Evolutionary conservation across 2,888 invertebrate genomes (phyloP).

Genomic region (Xestoiulus laeticollis): DNA sequence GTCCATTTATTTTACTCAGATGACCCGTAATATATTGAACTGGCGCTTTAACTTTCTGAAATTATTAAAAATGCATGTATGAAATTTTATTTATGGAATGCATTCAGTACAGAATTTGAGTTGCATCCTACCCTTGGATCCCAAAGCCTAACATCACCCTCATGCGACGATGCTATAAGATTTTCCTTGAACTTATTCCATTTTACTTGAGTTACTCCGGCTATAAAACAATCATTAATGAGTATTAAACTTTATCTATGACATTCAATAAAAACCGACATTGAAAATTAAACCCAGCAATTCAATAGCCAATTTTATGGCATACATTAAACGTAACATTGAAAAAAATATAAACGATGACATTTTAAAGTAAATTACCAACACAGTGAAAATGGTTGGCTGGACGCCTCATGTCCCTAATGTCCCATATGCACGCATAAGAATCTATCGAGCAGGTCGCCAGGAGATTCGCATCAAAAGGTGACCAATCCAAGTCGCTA

Average conservation of each 20-base stretch:
- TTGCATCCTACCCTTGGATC: conserved; percentile 85
- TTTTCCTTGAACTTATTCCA: conserved; percentile 89
- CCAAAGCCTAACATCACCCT: conserved; percentile 96
- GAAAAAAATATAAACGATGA: not conserved
- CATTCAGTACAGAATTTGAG: conserved; percentile 67
- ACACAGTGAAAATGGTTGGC: not conserved
- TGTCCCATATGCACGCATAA: conserved; percentile 93
- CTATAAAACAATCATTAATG: conserved; percentile 60
- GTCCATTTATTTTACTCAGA: conserved; percentile 79
- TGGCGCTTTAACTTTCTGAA: conserved; percentile 51
- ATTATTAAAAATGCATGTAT: not conserved
- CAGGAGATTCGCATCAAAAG: conserved; percentile 76
- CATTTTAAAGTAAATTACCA: not conserved
- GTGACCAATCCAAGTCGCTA: conserved; percentile 89
- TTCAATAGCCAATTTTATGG: not conserved
- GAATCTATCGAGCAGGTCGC: conserved; percentile 95
- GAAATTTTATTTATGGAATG: conserved; percentile 39
- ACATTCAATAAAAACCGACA: conserved; percentile 72
- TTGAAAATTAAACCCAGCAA: conserved; percentile 11
- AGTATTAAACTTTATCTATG: conserved; percentile 62
- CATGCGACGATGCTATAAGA: conserved; percentile 91
- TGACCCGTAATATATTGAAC: conserved; percentile 55
- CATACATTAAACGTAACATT: not conserved
- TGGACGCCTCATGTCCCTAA: conserved; percentile 64
- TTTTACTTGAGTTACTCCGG: conserved; percentile 85